Conservation (phyloP, 1,140 invertebrate species). For the Harpegnathos saltator region DNA sequence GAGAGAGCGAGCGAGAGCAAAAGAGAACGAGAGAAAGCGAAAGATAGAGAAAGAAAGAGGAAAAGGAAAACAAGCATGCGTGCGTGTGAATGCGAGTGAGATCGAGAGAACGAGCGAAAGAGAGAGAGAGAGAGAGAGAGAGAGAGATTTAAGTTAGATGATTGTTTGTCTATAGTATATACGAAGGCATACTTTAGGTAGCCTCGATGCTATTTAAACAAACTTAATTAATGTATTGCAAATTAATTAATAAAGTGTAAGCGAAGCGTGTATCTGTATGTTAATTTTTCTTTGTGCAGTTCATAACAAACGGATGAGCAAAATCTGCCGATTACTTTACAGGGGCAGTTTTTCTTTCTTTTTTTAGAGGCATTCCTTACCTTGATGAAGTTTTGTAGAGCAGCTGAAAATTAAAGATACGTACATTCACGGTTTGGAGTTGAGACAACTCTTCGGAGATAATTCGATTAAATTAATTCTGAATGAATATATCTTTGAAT, state of each 20-base stretch:
- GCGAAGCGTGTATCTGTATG: slow-evolving; percentile 83
- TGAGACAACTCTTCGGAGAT: too few species aligned
- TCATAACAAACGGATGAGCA: neutral
- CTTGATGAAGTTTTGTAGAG: too few species aligned
- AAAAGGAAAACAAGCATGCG: slow-evolving; percentile 57
- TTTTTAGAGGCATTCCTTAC: too few species aligned
- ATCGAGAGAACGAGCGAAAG: slow-evolving; percentile 42
- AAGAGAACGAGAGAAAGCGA: slow-evolving; percentile 43
- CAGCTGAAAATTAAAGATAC: too few species aligned
- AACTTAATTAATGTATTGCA: slow-evolving; percentile 86
- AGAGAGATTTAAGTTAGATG: slow-evolving; percentile 76
- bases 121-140: slow-evolving; percentile 53
- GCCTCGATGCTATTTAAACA: slow-evolving; percentile 85
- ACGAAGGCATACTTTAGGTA: slow-evolving; percentile 82
- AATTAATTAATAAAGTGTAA: slow-evolving; percentile 86
- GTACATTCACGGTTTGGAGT: too few species aligned
- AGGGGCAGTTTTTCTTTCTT: too few species aligned
- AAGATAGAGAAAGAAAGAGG: slow-evolving; percentile 55
- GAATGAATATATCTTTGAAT: too few species aligned
- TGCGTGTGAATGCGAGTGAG: slow-evolving; percentile 61
- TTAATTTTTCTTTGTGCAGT: slow-evolving; percentile 57
- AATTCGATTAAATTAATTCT: too few species aligned
- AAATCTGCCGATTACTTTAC: too few species aligned
- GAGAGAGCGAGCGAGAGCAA: slow-evolving; percentile 59
- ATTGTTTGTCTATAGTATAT: slow-evolving; percentile 86